Base-by-base conservation (phyloP, 2,888 invertebrate species). In the Melanophora roralis region DNA sequence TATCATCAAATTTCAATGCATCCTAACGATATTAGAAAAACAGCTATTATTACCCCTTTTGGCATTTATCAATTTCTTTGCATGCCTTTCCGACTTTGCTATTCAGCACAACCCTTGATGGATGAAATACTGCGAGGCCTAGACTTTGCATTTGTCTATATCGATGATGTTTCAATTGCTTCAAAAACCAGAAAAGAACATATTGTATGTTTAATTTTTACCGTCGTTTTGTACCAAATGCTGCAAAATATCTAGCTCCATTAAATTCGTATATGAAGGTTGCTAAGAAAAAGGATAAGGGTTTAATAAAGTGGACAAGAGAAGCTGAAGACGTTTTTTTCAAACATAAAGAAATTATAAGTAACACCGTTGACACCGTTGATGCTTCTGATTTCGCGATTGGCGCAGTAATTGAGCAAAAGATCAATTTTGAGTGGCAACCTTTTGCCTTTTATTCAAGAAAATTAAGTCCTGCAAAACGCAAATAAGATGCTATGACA, bases 341-440 rank as follows among this genome's bases (percentile, higher is more conserved):
- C 4, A 12, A 6, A 6, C 16, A 16, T n/a, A 43, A 43, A 43
- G 7, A 14, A 2, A n/a, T n/a, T 12, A 12, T 43, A n/a, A n/a
- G n/a, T n/a, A n/a, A n/a, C 1, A 0, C 43, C 6, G 16, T 14
- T 14, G 43, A 14, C 6, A 7, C 43, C 6, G 6, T 43, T 14
- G 77, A 82, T 43, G 89, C 90, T 1, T 90, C 89, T 0, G 87
- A 89, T 45, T 71, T 40, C 0, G 86, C 89, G 1, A 84, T 89
- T 4, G 90, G 89, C 1, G 88, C 88, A 1, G 86, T 85, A 0
- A 65, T 90, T 9, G 88, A 90, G 62, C 89, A 90, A 72, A 21
- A 32, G 0, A 65, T 68, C 1, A 55, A 82, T 4, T 59, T 77
- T 11, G 21, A 67, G 0, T 87, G 57, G 59, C 14, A 27, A 53